Evolutionary conservation across 2,888 invertebrate genomes (phyloP), one percentile per base, ranked within the genome.

Genomic region (Standfussiana lucernea): DNA sequence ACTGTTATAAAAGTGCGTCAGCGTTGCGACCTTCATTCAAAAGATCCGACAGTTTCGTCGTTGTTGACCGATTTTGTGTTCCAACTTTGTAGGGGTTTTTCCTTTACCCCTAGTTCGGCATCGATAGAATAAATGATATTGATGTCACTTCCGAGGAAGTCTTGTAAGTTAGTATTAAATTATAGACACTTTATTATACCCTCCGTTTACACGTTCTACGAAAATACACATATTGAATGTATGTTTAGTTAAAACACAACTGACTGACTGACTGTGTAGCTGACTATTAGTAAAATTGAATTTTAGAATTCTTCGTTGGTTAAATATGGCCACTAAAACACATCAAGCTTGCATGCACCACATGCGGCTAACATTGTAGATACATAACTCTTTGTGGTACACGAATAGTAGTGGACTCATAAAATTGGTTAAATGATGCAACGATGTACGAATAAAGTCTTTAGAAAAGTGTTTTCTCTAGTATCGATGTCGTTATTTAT

Each of bases 1-100:
- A 89, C 90, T 90, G 89, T 92, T 92, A 92, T 91, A 92, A 92
- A 92, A 93, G 89, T 94, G 91, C 94, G 94, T 95, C 95, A 95
- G 90, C 82, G 86, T 83, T 84, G 83, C 80, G 93, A 86, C 94
- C 93, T 94, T 92, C 92, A 79, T 74, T 76, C 72, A 70, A 76
- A 81, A 83, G 80, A 83, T 79, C 72, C 62, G 66, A 80, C 70
- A 79, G 79, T 80, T 73, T 71, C 66, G 72, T 73, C 77, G 69
- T 53, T 75, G 75, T 82, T 75, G 66, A 81, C 70, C 37, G 83
- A 85, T 85, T 80, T 79, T 75, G 79, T 78, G 74, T 78, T 77
- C 65, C 62, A 64, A 79, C 69, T 79, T 71, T 72, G 66, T 72
- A 74, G 21, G 47, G 35, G 45, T 70, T 82, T 76, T 76, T 80